Percentiles rank a stretch among this genome's conserved stretches.
phyloP scores from a whole-genome alignment of 2,888 invertebrate genomes.

The Anoplius nigerrimus region DNA sequence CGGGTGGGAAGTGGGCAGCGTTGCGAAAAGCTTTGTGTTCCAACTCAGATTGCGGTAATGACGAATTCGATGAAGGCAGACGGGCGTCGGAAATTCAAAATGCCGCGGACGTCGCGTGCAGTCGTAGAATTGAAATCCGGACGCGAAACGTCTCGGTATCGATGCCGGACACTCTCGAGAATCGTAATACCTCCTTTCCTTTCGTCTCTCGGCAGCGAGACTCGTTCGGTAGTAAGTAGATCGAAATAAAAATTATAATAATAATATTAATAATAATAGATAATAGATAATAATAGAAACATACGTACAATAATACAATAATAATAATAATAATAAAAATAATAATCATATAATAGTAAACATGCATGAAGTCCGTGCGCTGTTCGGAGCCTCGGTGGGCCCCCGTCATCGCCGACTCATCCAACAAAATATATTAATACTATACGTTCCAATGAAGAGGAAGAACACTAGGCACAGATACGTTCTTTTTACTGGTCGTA shows the following conservation, averaged over 20 bases:
- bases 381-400: slow-evolving; percentile 29
- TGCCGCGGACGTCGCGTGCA: no score
- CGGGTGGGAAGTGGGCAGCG: no score
- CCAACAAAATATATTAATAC: slow-evolving; percentile 73
- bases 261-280: slow-evolving; percentile 46
- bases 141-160: no score
- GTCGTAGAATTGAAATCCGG: no score
- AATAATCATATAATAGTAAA: slow-evolving; percentile 69
- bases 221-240: slow-evolving; percentile 35
- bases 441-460: slow-evolving; percentile 56
- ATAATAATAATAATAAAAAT: slow-evolving; percentile 59
- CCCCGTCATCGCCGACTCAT: slow-evolving; percentile 52
- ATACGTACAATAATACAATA: slow-evolving; percentile 49
- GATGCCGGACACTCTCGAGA: slow-evolving; percentile 11
- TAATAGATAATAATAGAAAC: slow-evolving; percentile 53
- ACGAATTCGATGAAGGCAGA: no score
- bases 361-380: slow-evolving; percentile 64
- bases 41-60: no score
- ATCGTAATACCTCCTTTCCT: slow-evolving; percentile 37
- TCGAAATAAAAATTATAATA: slow-evolving; percentile 53
- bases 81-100: no score
- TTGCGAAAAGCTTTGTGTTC: no score
- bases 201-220: slow-evolving; percentile 37
- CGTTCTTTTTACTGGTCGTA: slow-evolving; percentile 27
- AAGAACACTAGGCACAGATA: slow-evolving; percentile 41